These are phyloP conservation scores for Lasioglossum malachurum DNA, from an alignment of 2,888 invertebrate genomes.

Conservation along the genomic window DNA sequence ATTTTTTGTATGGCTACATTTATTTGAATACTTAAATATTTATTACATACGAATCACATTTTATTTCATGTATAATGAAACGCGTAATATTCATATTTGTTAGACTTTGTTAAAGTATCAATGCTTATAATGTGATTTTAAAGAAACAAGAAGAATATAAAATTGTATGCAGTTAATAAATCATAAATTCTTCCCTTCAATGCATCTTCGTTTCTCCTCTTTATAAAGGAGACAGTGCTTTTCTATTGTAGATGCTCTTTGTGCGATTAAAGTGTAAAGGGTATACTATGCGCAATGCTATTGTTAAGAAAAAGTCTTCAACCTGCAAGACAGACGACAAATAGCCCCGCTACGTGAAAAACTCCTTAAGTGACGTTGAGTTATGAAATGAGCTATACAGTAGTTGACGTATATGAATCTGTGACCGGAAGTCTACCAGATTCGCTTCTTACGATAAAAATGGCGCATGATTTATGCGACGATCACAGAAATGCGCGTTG, in stretches of 20 bases:
- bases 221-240: not conserved
- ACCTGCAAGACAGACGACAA: slow-evolving; percentile 14
- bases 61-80: no score
- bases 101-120: not conserved
- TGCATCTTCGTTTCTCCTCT: not conserved
- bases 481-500: not conserved
- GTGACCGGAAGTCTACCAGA: not conserved
- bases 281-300: not conserved
- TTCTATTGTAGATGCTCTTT: not conserved
- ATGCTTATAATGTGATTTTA: not conserved
- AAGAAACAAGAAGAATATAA: not conserved
- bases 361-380: slow-evolving; percentile 21
- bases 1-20: no score
- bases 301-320: not conserved
- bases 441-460: not conserved
- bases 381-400: slow-evolving; percentile 12
- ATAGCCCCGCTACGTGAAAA: slow-evolving; percentile 8
- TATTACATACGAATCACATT: no score
- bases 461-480: not conserved
- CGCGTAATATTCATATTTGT: no score
- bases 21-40: no score
- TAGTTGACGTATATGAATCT: slow-evolving; percentile 11
- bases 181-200: not conserved
- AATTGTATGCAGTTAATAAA: no score
- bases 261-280: not conserved